These are phyloP conservation scores for Larimichthys crocea DNA, from an alignment of 2,113 vertebrate species.

Conservation along the genomic window DNA sequence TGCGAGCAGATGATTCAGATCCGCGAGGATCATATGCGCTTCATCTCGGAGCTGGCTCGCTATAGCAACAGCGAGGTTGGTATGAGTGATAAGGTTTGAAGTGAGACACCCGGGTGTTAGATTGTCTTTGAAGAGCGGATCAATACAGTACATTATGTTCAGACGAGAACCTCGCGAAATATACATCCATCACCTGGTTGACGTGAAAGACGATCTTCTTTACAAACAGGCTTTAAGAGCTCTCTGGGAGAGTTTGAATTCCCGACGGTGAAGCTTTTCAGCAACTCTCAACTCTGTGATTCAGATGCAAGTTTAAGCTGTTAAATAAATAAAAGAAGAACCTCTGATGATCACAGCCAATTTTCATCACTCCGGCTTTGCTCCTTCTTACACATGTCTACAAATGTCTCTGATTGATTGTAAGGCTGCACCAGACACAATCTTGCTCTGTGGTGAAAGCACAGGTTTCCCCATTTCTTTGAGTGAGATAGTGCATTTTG, in stretches of 20 bases:
- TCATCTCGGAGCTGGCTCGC: conserved; percentile 97
- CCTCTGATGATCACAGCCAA: not conserved
- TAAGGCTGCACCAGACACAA: no score
- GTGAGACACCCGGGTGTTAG: not conserved
- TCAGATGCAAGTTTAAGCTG: conserved; percentile 29
- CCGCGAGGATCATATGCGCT: conserved; percentile 98
- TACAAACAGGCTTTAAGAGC: not conserved
- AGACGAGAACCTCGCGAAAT: not conserved
- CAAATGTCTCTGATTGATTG: not conserved
- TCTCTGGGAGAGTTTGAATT: conserved; percentile 22
- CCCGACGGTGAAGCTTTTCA: conserved; percentile 35
- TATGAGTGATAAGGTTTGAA: not conserved
- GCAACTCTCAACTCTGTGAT: conserved; percentile 14
- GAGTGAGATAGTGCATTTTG: no score
- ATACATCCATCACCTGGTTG: not conserved
- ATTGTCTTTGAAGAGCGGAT: not conserved
- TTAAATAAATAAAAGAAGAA: not conserved
- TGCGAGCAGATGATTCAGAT: conserved; percentile 99
- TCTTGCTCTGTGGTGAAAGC: no score
- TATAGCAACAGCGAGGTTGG: conserved; percentile 98
- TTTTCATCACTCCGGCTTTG: not conserved
- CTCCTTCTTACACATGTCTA: not conserved
- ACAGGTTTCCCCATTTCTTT: no score
- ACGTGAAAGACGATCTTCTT: not conserved
- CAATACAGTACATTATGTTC: not conserved